These are phyloP conservation scores for Cryptoblepharus egeriae DNA, from an alignment of 2,797 vertebrate species.

Conservation along the genomic window DNA sequence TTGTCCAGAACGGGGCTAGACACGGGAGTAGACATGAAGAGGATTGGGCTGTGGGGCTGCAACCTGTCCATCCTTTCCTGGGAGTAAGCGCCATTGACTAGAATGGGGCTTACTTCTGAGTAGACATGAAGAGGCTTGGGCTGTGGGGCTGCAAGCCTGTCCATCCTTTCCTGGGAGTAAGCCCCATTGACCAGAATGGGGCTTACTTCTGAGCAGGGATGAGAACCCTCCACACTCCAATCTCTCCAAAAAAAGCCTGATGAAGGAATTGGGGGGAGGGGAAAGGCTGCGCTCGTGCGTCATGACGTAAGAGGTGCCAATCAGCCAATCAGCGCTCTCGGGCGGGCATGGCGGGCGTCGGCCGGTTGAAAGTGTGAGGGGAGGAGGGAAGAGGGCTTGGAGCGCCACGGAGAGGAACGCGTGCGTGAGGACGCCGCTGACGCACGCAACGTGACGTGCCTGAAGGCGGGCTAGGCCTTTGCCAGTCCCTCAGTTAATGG, in stretches of 20 bases:
- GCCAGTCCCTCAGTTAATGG: background rate
- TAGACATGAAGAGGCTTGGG: no score
- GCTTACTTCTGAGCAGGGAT: no score
- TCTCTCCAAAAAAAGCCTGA: background rate
- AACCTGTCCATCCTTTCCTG: background rate
- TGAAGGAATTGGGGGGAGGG: no score
- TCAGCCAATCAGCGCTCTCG: background rate
- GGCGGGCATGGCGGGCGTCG: background rate
- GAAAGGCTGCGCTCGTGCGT: background rate
- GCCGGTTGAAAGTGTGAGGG: background rate
- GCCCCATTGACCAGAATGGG: no score
- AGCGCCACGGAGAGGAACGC: background rate
- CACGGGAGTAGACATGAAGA: no score
- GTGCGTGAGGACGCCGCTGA: constrained; percentile 9
- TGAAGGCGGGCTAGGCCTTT: constrained; percentile 25
- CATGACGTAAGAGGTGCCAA: background rate
- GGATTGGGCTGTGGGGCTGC: no score
- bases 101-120: no score
- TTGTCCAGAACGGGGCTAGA: no score
- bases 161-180: no score
- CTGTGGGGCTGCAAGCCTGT: no score
- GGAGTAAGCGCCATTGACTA: background rate
- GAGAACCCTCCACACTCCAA: no score
- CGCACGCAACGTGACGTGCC: constrained; percentile 19
- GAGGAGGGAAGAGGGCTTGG: no score